These are phyloP conservation scores for Tridacna crocea DNA, from an alignment of 2,888 invertebrate species.

Conservation along the genomic window DNA sequence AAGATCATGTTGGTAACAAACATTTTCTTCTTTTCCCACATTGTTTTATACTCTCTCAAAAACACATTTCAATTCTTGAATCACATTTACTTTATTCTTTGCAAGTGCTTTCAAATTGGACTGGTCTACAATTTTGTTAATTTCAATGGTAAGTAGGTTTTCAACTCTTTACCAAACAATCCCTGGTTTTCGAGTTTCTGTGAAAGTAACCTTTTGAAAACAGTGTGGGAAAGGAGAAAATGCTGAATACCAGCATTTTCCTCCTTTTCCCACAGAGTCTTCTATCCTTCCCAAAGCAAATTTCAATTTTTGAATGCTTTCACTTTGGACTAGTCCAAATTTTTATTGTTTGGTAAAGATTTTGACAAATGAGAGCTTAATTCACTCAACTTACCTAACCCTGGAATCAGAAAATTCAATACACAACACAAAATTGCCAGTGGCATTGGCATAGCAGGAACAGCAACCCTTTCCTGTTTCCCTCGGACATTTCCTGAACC, in stretches of 20 bases:
- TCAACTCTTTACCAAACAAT: too few relatives aligned
- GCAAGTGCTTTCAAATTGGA: too few relatives aligned
- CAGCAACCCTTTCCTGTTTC: slow-evolving; percentile 79
- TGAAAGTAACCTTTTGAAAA: too few relatives aligned
- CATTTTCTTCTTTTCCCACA: too few relatives aligned
- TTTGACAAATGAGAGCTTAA: background rate
- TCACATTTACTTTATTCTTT: too few relatives aligned
- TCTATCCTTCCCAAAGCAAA: background rate
- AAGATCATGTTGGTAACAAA: too few relatives aligned
- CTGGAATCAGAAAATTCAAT: slow-evolving; percentile 79
- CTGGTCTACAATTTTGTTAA: too few relatives aligned
- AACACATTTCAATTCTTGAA: too few relatives aligned
- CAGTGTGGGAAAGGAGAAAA: background rate
- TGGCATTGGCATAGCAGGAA: slow-evolving; percentile 85
- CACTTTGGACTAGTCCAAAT: too few relatives aligned
- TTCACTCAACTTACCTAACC: slow-evolving; percentile 72
- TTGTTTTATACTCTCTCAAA: too few relatives aligned
- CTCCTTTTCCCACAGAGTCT: background rate
- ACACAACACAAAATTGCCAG: slow-evolving; percentile 81
- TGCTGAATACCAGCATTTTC: background rate
- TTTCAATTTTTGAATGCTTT: background rate
- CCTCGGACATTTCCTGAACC: slow-evolving; percentile 61
- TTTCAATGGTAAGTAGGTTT: too few relatives aligned
- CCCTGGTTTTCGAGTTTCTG: too few relatives aligned
- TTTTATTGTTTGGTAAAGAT: background rate